Base-by-base conservation (phyloP, 1,140 invertebrate species). In the Prorops nasuta region DNA sequence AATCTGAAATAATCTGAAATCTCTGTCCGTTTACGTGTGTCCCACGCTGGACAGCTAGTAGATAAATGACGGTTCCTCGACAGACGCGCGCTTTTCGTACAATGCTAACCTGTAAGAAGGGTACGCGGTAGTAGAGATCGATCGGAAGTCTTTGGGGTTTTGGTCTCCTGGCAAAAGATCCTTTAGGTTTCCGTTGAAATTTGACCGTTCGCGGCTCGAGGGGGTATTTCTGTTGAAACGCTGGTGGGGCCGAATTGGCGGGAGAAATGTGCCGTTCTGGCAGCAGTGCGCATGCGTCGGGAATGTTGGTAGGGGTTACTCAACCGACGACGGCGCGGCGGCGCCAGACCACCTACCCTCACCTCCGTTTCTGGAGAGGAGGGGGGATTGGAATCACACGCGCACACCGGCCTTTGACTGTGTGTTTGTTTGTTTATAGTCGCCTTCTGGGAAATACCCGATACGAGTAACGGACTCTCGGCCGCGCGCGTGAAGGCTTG, bases 361-460 rank as follows among this genome's bases (percentile, higher is more conserved):
- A 8, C 14, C 7, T 14, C 6, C 14, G 9, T 14, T n/a, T 35
- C 34, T 35, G 4, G 34, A 35, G 15, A 35, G 34, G 14, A 12
- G 38, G 28, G 47, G 38, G 37, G 49, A 41, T 40, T 51, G 49
- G 54, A 54, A 54, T 57, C 47, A 55, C 52, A 56, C 52, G 54
- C 55, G 43, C 56, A 31, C 51, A 40, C 31, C 51, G 17, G 32
- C 37, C 44, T 41, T 42, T 32, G 36, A 40, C 45, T 32, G 55
- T 61, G 53, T 68, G 63, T 63, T 66, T 67, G 69, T 71, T 72
- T 74, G 72, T 74, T 74, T 73, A 72, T 67, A 73, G 67, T 61
- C 58, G 64, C 58, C 57, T 73, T 74, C 71, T 72, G 64, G 63
- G 72, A 73, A 74, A 70, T 69, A 64, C 61, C 64, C 58, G 65